Evolutionary conservation across 2,888 invertebrate genomes (phyloP), one percentile per base, ranked within the genome.

Genomic region (Amblyteles armatorius): DNA sequence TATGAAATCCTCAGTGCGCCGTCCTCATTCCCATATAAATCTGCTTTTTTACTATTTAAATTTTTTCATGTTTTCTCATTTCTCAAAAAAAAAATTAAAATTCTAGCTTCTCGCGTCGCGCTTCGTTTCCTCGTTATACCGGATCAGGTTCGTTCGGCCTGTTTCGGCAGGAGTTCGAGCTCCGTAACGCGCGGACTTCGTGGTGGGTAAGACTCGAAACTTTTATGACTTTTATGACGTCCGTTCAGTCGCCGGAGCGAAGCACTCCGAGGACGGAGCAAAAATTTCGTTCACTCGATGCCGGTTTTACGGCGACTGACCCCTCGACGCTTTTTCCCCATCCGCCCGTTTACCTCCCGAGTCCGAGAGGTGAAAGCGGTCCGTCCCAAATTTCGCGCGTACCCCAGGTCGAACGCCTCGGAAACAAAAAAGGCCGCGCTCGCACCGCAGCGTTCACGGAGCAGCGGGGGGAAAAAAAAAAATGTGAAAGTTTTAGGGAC

Each of bases 401-500:
- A 78, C 55, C 79, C 77, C 79, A 73, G 87, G 81, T 82, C 85
- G 76, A 63, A 82, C 73, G 60, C 83, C 22, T 69, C 67, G 67
- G 77, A 85, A 77, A 50, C 65, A 80, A 85, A 82, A 82, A 84
- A 84, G 74, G 40, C 55, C 48, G 48, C 29, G 48, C 40, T 74
- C 29, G 50, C 33, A 22, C 55, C 16, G 60, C 44, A 11, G 3
- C 65, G 13, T 26, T 9, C 19, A 55, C 55, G 55, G 73, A 40
- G 72, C 81, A 74, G 36, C 68, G 82, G 76, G 76, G 90, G 90
- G 91, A 92, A 48, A 92, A 91, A 90, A 90, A 92, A 92, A 48
- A 92, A 91, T 91, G 91, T 92, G 92, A 93, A 93, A 93, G 93
- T 91, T 90, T 57, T 26, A 77, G 83, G 83, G 87, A 86, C 68